Evolutionary conservation across 2,797 vertebrate genomes (phyloP), one percentile per base, ranked within the genome.

Genomic region (Bovichtus diacanthus): DNA sequence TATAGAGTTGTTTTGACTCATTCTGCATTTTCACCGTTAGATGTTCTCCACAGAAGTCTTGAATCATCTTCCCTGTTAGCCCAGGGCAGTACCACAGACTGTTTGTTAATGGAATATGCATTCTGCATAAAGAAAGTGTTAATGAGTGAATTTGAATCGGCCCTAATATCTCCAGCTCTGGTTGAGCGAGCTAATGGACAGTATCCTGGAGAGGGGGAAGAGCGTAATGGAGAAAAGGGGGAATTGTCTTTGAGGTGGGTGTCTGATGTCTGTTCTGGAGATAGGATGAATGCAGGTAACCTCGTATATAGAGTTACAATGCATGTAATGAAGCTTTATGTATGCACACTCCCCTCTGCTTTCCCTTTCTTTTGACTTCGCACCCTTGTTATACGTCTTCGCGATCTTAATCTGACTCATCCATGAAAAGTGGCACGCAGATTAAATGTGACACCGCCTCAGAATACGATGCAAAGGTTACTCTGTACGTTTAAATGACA

Each of bases 111-210:
- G 74, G 38, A 79, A 85, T 88, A 84, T 88, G 69, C 81, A 88
- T 90, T 90, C 86, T 88, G 75, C 84, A 81, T 64, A 50, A 76
- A 81, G 54, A 87, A 90, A 87, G 69, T 83, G 70, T 83, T 87
- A 85, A 90, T 89, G 83, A 90, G 85, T 3, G 39, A 84, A 77
- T 41, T 61, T 46, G 74, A 88, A 74, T 85, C 6, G 13, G 70
- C 39, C 43, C 55, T 54, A 75, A 73, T 80, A 82, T 84, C 68
- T 76, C 44, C 60, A 47, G 83, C 74, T 75, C 73, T 65, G 53
- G 60, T 72, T 65, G 70, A 84, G 76, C 7, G 21, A 81, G 78
- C 69, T 89, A 87, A 88, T 90, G 80, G 84, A 84, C 84, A 73
- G 59, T 67, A 83, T 87, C 88, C 84, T 74, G 72, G 65, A 84